These are phyloP conservation scores for Drosophila quinaria DNA, from an alignment of 2,888 invertebrate species.

Conservation along the genomic window DNA sequence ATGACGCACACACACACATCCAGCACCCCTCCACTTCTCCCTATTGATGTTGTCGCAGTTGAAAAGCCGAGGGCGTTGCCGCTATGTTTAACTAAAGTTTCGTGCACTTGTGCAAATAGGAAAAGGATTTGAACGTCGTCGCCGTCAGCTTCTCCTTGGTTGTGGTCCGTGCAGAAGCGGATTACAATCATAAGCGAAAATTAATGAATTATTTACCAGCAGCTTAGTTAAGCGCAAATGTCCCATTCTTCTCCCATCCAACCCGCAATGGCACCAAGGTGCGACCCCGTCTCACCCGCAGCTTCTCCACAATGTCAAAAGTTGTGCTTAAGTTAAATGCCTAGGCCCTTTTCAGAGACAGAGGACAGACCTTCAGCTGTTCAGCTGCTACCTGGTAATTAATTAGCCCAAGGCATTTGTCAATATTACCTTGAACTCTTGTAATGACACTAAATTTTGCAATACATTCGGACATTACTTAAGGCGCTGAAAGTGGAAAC, in stretches of 20 bases:
- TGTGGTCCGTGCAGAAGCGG: constrained; percentile 64
- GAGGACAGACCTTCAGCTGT: constrained; percentile 1
- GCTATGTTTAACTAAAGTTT: constrained; percentile 74
- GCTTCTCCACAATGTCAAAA: constrained; percentile 50
- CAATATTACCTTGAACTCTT: constrained; percentile 65
- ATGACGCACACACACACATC: constrained; percentile 1
- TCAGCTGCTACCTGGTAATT: constrained; percentile 69
- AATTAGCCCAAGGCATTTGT: constrained; percentile 70
- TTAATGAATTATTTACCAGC: constrained; percentile 83
- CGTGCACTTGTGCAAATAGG: constrained; percentile 73
- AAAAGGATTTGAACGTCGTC: constrained; percentile 65
- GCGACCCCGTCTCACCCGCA: constrained; percentile 20
- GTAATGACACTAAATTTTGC: constrained; percentile 44
- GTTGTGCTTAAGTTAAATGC: constrained; percentile 57
- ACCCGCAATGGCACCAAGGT: constrained; percentile 20
- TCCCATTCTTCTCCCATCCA: background rate
- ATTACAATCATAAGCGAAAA: constrained; percentile 83
- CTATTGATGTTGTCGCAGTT: constrained; percentile 20
- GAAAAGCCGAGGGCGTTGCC: constrained; percentile 61
- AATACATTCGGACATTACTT: constrained; percentile 20
- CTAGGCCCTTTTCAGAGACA: constrained; percentile 30
- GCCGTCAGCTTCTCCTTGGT: constrained; percentile 34
- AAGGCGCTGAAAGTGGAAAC: constrained; percentile 28
- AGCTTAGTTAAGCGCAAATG: constrained; percentile 73
- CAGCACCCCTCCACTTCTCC: background rate